A percentile compares a stretch with the other conserved stretches of the same genome.
Evolutionary conservation across 92 coral and sea anemone species (phyloP).

Genomic region (Paragorgia papillata): DNA sequence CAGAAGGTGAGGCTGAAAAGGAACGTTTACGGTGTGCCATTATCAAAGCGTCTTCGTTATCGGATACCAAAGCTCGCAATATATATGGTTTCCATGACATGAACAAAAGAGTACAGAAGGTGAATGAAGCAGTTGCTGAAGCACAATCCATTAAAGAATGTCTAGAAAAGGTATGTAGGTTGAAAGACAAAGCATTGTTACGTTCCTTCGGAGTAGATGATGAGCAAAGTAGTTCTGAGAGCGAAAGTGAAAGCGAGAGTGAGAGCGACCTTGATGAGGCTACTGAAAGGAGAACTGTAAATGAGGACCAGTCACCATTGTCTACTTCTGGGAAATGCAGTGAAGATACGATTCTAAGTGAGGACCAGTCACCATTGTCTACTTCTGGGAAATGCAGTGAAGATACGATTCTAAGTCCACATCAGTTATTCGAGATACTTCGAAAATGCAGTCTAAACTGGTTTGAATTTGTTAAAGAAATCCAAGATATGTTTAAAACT

Average conservation of each 20-base stretch:
- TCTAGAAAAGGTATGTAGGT: conserved; percentile 51
- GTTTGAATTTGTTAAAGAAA: conserved; percentile 14
- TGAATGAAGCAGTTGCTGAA: conserved; percentile 46
- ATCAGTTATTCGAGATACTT: too few relatives aligned
- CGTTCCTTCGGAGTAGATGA: conserved; percentile 35
- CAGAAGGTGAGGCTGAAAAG: conserved; percentile 59
- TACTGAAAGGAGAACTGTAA: background rate
- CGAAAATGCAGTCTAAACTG: background rate
- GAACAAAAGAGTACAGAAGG: conserved; percentile 30
- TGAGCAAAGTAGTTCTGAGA: background rate
- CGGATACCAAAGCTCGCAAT: conserved; percentile 42
- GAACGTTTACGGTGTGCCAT: conserved; percentile 51
- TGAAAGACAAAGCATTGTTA: conserved; percentile 42
- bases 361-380: too few relatives aligned
- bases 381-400: too few relatives aligned
- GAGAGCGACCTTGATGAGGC: conserved; percentile 4
- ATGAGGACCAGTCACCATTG: too few relatives aligned
- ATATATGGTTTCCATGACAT: conserved; percentile 44
- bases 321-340: too few relatives aligned
- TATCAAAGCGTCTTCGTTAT: conserved; percentile 57
- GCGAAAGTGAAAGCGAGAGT: conserved; percentile 22
- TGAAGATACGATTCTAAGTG: too few relatives aligned
- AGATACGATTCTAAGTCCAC: too few relatives aligned
- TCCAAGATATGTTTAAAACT: conserved; percentile 7
- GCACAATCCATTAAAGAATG: conserved; percentile 53